Base-by-base conservation (phyloP, 2,888 invertebrate genomes). In the Acrobasis consociella region DNA sequence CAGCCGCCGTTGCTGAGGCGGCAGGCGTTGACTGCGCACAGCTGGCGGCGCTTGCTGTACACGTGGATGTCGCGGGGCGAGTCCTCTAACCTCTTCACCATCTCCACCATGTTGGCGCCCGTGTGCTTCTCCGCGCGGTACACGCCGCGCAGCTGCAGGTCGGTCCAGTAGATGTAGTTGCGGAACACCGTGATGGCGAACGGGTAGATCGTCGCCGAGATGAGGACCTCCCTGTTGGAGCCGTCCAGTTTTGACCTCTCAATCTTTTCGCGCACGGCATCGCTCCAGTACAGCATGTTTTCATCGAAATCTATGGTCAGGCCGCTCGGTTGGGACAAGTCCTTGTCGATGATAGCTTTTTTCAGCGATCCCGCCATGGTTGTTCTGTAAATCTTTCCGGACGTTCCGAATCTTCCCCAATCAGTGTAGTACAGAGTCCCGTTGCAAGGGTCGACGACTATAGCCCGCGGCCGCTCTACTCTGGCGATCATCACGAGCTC, bases 91-190 rank as follows among this genome's bases (percentile, higher is more conserved):
- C 99, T 94, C 76, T 98, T 97, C 0, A 98, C 98, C 94, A 99
- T 96, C 81, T 98, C 98, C 2, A 97, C 94, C 95, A 98, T 97
- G 76, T 97, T 97, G 3, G 97, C 97, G 0, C 99, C 99, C 0
- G 99, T 99, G 77, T 98, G 97, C 81, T 99, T 99, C 80, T 99
- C 99, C 0, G 99, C 99, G 52, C 99, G 93, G 82, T 99, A 99
- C 0, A 99, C 98, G 0, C 99, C 99, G 62, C 98, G 93, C 5
- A 98, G 85, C 79, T 98, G 98, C 64, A 99, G 92, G 85, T 99
- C 99, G 0, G 99, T 99, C 99, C 99, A 99, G 88, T 98, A 99
- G 62, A 99, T 98, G 80, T 97, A 97, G 79, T 97, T 95, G 22
- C 96, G 94, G 83, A 95, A 97, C 0, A 99, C 97, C 0, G 98